Percentiles rank a stretch among this genome's conserved stretches.
phyloP scores from a whole-genome alignment of 1,140 invertebrate species.

The Neodiprion pinetum region DNA sequence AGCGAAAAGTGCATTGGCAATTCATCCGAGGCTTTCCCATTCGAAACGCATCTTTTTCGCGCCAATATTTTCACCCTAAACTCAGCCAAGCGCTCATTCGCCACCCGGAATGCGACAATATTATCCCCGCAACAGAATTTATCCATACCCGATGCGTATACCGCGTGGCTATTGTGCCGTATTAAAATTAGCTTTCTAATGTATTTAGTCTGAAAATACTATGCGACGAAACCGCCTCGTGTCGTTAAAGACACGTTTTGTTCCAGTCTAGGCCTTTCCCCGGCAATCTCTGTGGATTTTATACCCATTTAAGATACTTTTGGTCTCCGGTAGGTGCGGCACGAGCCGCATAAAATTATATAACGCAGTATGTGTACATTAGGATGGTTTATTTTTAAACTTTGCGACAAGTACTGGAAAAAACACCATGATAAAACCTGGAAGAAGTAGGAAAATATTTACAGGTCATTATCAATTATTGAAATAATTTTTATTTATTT shows the following conservation, averaged over 20 bases:
- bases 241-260: constrained; percentile 52
- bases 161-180: constrained; percentile 42
- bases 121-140: constrained; percentile 40
- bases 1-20: not conserved
- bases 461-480: too few relatives aligned
- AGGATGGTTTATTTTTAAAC: too few relatives aligned
- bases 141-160: constrained; percentile 29
- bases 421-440: too few relatives aligned
- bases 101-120: constrained; percentile 28
- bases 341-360: not conserved
- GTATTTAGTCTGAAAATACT: constrained; percentile 44
- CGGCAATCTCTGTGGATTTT: not conserved
- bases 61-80: not conserved
- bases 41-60: not conserved
- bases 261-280: not conserved
- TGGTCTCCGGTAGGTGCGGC: not conserved
- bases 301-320: not conserved
- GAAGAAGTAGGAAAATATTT: too few relatives aligned
- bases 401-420: too few relatives aligned
- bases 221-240: constrained; percentile 30
- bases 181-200: constrained; percentile 59
- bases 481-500: too few relatives aligned
- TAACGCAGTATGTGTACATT: too few relatives aligned
- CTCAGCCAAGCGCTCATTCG: not conserved
- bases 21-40: not conserved